Evolutionary conservation across 2,797 vertebrate species (phyloP).

Genomic region (Eospalax fontanierii): DNA sequence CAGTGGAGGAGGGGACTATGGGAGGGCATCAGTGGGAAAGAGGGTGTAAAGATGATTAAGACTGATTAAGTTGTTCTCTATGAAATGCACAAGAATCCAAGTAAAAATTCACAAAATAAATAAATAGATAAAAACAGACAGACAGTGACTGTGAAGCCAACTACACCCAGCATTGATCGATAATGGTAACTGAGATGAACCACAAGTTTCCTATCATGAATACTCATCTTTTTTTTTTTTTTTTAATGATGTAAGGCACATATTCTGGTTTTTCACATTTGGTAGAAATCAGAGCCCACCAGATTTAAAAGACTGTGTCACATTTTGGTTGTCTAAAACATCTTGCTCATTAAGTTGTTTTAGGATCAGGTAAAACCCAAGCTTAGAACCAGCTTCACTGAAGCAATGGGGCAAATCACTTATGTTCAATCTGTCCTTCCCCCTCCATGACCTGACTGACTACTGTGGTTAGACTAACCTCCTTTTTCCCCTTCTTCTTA

Average conservation of each 20-base stretch:
- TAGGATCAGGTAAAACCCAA: conserved; percentile 52
- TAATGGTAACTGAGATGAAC: conserved; percentile 61
- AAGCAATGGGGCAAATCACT: conserved; percentile 52
- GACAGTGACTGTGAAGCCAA: background rate
- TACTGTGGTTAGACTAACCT: conserved; percentile 41
- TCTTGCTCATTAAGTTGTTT: conserved; percentile 63
- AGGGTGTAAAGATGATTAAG: too few relatives aligned
- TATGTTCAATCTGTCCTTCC: background rate
- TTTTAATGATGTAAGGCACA: conserved; percentile 92
- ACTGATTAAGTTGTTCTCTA: too few relatives aligned
- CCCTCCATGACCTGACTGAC: background rate
- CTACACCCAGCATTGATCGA: conserved; percentile 7
- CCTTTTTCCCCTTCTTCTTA: conserved; percentile 1
- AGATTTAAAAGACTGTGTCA: conserved; percentile 87
- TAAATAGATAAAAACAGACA: too few relatives aligned
- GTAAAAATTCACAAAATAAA: conserved; percentile 19
- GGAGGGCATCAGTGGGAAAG: too few relatives aligned
- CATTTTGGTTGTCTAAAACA: conserved; percentile 49
- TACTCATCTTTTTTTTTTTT: conserved; percentile 87
- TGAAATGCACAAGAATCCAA: too few relatives aligned
- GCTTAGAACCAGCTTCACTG: conserved; percentile 45
- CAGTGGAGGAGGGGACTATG: too few relatives aligned
- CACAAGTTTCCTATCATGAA: conserved; percentile 90
- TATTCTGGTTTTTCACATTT: conserved; percentile 91
- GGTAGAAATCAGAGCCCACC: conserved; percentile 88